phyloP scores from a whole-genome alignment of 2,797 vertebrate genomes.

The Hoplostethus atlanticus region DNA sequence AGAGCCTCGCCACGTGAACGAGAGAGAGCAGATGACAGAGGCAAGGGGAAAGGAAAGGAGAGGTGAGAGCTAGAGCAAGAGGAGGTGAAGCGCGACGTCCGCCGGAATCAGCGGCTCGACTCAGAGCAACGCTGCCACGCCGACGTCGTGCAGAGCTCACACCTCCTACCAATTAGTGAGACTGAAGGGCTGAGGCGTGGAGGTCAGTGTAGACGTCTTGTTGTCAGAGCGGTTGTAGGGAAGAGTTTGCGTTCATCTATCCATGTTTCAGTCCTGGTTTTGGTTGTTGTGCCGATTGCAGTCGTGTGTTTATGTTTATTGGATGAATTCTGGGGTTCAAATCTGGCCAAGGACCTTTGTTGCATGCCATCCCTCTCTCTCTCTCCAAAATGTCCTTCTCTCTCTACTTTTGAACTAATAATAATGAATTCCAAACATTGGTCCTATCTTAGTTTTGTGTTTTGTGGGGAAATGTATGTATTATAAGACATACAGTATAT shows the following conservation, averaged over 20 bases:
- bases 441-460: no score
- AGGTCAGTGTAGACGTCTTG: not conserved
- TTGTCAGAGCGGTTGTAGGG: not conserved
- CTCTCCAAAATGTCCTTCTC: no score
- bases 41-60: not conserved
- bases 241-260: not conserved
- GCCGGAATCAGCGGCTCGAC: not conserved
- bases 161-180: not conserved
- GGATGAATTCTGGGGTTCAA: no score
- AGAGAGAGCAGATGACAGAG: slow-evolving; percentile 3
- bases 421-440: not conserved
- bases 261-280: not conserved
- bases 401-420: not conserved
- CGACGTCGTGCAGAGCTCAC: not conserved
- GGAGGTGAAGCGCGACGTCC: not conserved
- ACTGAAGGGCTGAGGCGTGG: not conserved
- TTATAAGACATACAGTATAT: no score
- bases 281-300: not conserved
- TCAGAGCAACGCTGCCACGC: no score
- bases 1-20: not conserved
- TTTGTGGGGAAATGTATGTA: no score
- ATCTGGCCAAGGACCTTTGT: no score
- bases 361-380: no score
- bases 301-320: not conserved
- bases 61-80: not conserved